Evolutionary conservation across 2,113 vertebrate species (phyloP).

Genomic region (Herpetotheres cachinnans): DNA sequence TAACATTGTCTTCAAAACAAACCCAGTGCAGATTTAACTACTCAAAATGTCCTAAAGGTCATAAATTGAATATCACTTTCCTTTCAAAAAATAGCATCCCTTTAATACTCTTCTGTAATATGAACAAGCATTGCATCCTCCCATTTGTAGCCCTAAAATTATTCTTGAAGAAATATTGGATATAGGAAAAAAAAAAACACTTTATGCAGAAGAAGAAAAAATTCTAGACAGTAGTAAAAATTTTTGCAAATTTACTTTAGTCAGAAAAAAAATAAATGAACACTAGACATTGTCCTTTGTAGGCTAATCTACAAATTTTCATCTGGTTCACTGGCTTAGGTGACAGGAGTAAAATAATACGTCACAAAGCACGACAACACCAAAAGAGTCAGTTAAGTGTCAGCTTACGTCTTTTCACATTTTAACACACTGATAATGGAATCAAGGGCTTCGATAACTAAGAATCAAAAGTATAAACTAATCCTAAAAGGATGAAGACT

Average conservation of each 20-base stretch:
- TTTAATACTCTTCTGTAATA: not conserved
- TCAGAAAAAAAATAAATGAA: not conserved
- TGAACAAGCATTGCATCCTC: fast-evolving
- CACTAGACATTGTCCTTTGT: not conserved
- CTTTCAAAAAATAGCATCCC: not conserved
- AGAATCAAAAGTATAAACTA: not conserved
- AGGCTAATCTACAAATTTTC: not conserved
- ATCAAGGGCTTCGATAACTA: not conserved
- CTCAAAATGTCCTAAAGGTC: not conserved
- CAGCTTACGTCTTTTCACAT: not conserved
- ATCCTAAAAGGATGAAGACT: not conserved
- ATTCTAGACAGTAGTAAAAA: not conserved
- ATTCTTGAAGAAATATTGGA: not conserved
- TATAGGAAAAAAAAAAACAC: not conserved
- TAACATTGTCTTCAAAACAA: not conserved
- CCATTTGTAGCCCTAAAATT: not conserved
- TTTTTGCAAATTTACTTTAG: not conserved
- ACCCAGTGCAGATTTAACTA: not conserved
- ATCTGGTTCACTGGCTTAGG: not conserved
- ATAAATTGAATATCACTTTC: not conserved
- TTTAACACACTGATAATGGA: not conserved
- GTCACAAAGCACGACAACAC: not conserved
- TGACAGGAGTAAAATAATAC: not conserved
- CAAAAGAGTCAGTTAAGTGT: not conserved
- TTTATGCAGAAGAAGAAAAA: not conserved